Evolutionary conservation across 2,797 vertebrate species (phyloP), one percentile per base, ranked within the genome.

Genomic region (Artibeus lituratus): DNA sequence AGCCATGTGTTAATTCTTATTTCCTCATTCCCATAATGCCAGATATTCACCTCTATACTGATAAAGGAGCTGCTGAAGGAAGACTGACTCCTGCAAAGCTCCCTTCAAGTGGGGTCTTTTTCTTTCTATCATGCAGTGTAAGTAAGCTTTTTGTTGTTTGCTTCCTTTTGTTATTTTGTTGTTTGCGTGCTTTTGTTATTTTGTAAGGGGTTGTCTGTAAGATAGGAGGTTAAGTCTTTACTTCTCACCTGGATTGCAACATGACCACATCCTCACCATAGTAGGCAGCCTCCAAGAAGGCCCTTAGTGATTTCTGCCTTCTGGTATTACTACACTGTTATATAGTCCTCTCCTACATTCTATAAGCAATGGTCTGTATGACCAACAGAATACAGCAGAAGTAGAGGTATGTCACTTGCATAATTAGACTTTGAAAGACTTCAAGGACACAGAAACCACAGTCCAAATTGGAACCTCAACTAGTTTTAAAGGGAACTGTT

Each of bases 361-460:
- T 87, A n/a, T 4, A 15, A 73, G 26, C 80, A 15, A 32, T 84
- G 19, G 26, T 70, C 12, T 94, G 3, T 77, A 77, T 67, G 51
- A 85, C 21, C 42, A 84, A 84, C 32, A 94, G 69, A 93, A 55
- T 76, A 49, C 59, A 39, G 49, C 32, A 74, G 65, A 90, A 22
- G 32, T 72, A 88, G 82, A 83, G 44, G 14, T 69, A 59, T 55
- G 7, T 35, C 44, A 49, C 29, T 87, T 74, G 26, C n/a, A 95
- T 87, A 10, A 76, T 88, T 90, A 95, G 37, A 37, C 83, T 95
- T 77, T 86, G 70, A 95, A 92, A 94, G 29, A 93, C 51, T 86
- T 4, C 47, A 84, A 76, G 51, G 80, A 94, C 29, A 10, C 53
- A 72, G 35, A n/a, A 62, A 89, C 57, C 10, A 15, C 35, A 81